Conservation (phyloP, 1,140 invertebrate genomes). For the Megalonaias nervosa region DNA sequence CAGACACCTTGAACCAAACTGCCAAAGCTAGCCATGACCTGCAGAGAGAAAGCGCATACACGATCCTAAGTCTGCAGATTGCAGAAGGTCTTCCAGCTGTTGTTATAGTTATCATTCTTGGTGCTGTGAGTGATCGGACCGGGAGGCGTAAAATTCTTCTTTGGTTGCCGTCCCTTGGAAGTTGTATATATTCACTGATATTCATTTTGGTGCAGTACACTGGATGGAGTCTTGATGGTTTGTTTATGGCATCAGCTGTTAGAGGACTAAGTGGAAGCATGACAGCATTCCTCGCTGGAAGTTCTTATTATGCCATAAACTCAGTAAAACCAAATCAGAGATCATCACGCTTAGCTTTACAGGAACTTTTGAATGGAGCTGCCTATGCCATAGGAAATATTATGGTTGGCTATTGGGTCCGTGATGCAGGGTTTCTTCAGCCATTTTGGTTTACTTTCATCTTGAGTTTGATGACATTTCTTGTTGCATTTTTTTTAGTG, state of each 20-base stretch:
- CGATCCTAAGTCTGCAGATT: slow-evolving; percentile 60
- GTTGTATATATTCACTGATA: slow-evolving; percentile 57
- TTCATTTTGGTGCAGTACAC: slow-evolving; percentile 65
- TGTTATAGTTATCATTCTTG: slow-evolving; percentile 62
- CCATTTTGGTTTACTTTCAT: slow-evolving; percentile 66
- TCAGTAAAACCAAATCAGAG: slow-evolving; percentile 56
- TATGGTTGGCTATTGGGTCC: slow-evolving; percentile 67
- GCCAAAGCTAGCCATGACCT: slow-evolving; percentile 39
- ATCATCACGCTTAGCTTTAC: slow-evolving; percentile 59
- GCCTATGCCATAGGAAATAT: slow-evolving; percentile 66
- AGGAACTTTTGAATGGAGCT: slow-evolving; percentile 65
- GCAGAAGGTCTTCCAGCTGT: slow-evolving; percentile 66
- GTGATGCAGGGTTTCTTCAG: slow-evolving; percentile 55
- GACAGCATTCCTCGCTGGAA: slow-evolving; percentile 63
- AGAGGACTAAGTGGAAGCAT: slow-evolving; percentile 66
- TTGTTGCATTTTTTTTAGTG: slow-evolving; percentile 63
- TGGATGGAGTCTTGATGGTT: slow-evolving; percentile 63
- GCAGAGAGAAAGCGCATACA: slow-evolving; percentile 58
- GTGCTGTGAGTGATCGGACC: slow-evolving; percentile 64
- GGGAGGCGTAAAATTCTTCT: slow-evolving; percentile 60
- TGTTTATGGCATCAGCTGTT: slow-evolving; percentile 66
- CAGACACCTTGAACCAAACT: slow-evolving; percentile 21
- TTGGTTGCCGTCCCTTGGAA: slow-evolving; percentile 62
- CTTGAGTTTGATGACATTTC: slow-evolving; percentile 55
- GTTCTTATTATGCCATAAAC: slow-evolving; percentile 64